These are phyloP conservation scores for Steinernema khuongi DNA, from an alignment of 1,140 invertebrate genomes.

Conservation along the genomic window DNA sequence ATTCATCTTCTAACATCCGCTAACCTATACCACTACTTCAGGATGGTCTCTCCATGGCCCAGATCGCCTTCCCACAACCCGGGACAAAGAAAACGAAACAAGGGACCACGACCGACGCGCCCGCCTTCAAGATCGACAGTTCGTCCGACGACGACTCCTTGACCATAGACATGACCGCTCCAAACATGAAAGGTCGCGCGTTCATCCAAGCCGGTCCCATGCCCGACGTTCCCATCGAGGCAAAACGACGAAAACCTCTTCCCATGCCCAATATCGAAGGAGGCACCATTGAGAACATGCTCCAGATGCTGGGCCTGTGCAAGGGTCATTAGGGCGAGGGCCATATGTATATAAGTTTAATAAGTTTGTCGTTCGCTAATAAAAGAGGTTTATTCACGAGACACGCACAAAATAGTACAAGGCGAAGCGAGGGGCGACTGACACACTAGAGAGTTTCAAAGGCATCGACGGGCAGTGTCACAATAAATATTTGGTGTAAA, in stretches of 20 bases:
- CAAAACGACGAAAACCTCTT: background rate
- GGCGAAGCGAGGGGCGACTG: background rate
- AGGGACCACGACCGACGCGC: background rate
- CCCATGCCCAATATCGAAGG: background rate
- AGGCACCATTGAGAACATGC: conserved; percentile 4
- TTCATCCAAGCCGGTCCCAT: background rate
- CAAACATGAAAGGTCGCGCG: background rate
- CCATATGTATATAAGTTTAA: no score
- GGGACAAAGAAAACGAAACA: background rate
- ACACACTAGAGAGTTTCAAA: background rate
- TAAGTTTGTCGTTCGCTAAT: no score
- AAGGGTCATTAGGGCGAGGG: conserved; percentile 13
- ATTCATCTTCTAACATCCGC: background rate
- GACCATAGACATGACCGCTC: background rate
- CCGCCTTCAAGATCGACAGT: background rate
- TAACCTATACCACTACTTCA: background rate
- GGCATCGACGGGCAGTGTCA: background rate
- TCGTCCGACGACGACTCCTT: background rate
- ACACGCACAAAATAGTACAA: background rate
- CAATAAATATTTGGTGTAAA: conserved; percentile 3
- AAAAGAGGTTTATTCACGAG: no score
- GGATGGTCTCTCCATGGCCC: background rate
- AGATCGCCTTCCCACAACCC: background rate
- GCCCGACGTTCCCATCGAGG: background rate
- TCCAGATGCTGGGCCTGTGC: background rate